Base-by-base conservation (phyloP, 2,113 vertebrate genomes). In the Eulacestoma nigropectus region DNA sequence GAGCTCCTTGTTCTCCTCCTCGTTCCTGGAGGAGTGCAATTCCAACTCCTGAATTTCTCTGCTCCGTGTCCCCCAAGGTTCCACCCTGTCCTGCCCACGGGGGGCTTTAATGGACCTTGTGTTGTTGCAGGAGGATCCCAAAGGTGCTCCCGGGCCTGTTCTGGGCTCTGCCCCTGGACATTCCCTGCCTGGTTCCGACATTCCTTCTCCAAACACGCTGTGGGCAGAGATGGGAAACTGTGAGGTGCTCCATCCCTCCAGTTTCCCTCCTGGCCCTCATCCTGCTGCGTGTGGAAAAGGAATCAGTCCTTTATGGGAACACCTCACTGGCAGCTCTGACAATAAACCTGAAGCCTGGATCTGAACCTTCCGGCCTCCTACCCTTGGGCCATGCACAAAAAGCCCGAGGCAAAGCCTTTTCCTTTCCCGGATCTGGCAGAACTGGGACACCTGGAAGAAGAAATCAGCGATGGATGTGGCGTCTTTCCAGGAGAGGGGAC, bases 301-400 rank as follows among this genome's bases (percentile, higher is more conserved):
- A 46, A 22, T 13, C 20, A 0, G 7, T 14, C 55, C 7, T 0
- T 29, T 12, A 4, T 4, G 13, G 33, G 35, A 87, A 33, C 74
- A 9, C 5, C 1, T 50, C 49, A 8, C n/a, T 19, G 32, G 27
- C 41, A 35, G 26, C 23, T 59, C 41, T 39, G 13, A 5, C 42
- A 46, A 33, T 35, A 46, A 14, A 42, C 44, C 67, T 18, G 82
- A 60, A 26, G 20, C 59, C 83, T 73, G 76, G 73, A 64, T 76
- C 78, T 27, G 22, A 78, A 26, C 18, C 41, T 37, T 39, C 64
- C 69, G 60, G 32, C 56, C 55, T 78, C 44, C 44, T 21, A 6
- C 57, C 76, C 81, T 33, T 5, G 27, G 39, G 29, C 76, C 35
- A 6, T 0, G 44, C 21, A 65, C 93, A 52, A 56, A 18, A 6